Conservation (phyloP, 2,888 invertebrate species). For the Ophion ellenae region DNA sequence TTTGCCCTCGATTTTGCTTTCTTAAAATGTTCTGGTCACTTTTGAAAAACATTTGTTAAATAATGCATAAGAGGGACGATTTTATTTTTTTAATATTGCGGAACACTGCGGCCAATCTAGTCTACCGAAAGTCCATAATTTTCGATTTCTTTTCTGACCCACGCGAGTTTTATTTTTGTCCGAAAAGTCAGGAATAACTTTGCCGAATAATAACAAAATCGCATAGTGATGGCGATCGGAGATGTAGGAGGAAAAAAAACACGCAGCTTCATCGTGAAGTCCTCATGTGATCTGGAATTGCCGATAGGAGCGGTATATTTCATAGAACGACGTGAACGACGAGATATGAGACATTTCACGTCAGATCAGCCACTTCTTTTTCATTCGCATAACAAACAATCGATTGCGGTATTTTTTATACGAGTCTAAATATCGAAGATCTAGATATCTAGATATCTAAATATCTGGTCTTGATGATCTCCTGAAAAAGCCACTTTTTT, state of each 20-base stretch:
- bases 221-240: slow-evolving; percentile 6
- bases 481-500: too few species aligned
- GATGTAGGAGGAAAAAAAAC: slow-evolving; percentile 32
- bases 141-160: slow-evolving; percentile 1
- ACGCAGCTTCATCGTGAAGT: slow-evolving; percentile 13
- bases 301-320: not conserved
- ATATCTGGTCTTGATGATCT: too few species aligned
- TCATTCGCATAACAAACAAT: too few species aligned
- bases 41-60: too few species aligned
- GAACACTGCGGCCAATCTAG: not conserved
- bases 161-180: not conserved
- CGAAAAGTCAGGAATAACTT: slow-evolving; percentile 15
- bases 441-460: too few species aligned
- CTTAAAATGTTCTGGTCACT: too few species aligned
- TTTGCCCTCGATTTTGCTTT: too few species aligned
- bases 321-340: not conserved
- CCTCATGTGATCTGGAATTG: not conserved
- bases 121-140: not conserved
- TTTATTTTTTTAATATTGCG: too few species aligned
- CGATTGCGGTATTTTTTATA: too few species aligned
- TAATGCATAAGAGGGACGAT: too few species aligned
- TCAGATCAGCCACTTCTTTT: not conserved
- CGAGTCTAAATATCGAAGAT: too few species aligned
- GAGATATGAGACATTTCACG: not conserved
- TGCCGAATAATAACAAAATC: not conserved